Base-by-base conservation (phyloP, 30 jellyfish, hydroid and myxozoan species). In the Hydractinia echinata region DNA sequence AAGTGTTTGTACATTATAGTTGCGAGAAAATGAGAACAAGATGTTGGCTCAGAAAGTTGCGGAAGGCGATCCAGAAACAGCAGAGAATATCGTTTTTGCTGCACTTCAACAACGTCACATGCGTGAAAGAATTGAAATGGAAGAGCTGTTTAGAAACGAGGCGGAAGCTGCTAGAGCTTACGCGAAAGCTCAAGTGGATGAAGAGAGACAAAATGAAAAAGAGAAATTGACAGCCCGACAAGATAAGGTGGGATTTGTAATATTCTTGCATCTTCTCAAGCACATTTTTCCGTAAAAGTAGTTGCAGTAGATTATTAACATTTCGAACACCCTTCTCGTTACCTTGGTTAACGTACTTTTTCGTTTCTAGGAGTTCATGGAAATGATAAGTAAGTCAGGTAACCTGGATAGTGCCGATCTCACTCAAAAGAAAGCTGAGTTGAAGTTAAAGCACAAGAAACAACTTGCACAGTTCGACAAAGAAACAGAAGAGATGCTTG, bases 41-140 rank as follows among this genome's bases (percentile, higher is more conserved):
- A 68, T 70, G 58, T 88, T 93, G 39, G 91, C 86, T 4, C 84
- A 76, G 79, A 76, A 66, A 18, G 92, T 87, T 18, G 85, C 90
- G 7, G 71, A 60, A 6, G 86, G 89, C 53, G 95, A 81, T 48
- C 89, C 95, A 0, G 87, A 87, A 60, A 72, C 84, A 61, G 94
- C 94, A 0, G 99, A 93, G 72, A 88, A 81, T 51, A 92, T 93
- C 76, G 79, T 93, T 15, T 88, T 67, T 83, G 83, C 87, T 54
- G 96, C 88, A 13, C 86, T 93, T 19, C 91, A 84, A 66, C 99
- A 93, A 67, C 94, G 99, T 15, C 99, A 93, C 81, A 85, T 93
- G 96, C 90, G 96, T 50, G 99, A 93, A 62, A 81, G 99, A 64
- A 88, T 93, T 9, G 95, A 85, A 53, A 86, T 83, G 66, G 99